Percentiles rank a stretch among this genome's conserved stretches.
phyloP scores from a whole-genome alignment of 2,888 invertebrate genomes.

The Cistogaster globosa region DNA sequence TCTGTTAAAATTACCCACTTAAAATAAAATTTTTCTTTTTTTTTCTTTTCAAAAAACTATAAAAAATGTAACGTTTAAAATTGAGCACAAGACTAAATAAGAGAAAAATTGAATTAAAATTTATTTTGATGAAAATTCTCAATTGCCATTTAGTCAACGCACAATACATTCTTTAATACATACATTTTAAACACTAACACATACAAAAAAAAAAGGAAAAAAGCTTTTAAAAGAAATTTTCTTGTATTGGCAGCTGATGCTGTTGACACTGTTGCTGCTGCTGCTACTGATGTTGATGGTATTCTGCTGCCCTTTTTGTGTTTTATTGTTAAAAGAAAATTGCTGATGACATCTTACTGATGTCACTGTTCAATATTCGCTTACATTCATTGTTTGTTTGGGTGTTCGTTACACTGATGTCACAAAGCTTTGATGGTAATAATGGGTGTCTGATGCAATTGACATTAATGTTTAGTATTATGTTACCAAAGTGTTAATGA shows the following conservation, averaged over 20 bases:
- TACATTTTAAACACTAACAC: neutral
- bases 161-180: neutral
- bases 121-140: constrained; percentile 54
- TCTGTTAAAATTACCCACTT: constrained; percentile 28
- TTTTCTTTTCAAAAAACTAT: neutral
- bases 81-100: neutral
- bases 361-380: constrained; percentile 17
- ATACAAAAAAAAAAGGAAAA: neutral
- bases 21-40: constrained; percentile 49
- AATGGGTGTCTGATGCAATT: constrained; percentile 55
- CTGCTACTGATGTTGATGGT: constrained; percentile 2
- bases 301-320: constrained; percentile 19
- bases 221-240: constrained; percentile 43
- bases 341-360: constrained; percentile 64
- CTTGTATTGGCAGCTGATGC: constrained; percentile 43
- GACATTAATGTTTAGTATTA: constrained; percentile 68
- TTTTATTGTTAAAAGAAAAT: constrained; percentile 52
- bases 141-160: constrained; percentile 57
- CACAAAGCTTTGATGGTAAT: constrained; percentile 37
- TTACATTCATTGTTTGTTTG: constrained; percentile 6
- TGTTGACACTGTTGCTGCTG: constrained; percentile 5
- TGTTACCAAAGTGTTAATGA: constrained; percentile 69
- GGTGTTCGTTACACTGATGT: constrained; percentile 32
- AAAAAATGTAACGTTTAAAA: constrained; percentile 15
- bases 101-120: constrained; percentile 64